These are phyloP conservation scores for Apostichopus californicus DNA, from an alignment of 35 echinoderm and acorn worm species.

Conservation along the genomic window DNA sequence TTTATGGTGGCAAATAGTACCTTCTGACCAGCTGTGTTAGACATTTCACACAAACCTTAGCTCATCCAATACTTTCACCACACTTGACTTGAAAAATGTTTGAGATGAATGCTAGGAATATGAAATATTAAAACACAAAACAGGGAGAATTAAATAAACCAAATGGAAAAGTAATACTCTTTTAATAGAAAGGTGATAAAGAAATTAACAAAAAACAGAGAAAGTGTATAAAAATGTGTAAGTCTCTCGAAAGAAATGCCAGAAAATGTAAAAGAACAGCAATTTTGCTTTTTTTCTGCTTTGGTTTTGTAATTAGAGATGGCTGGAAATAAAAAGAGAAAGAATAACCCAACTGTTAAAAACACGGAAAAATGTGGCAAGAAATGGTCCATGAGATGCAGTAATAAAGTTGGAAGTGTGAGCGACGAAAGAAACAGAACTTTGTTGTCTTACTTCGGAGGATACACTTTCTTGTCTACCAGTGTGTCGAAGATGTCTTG, in stretches of 20 bases:
- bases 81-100: not conserved
- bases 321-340: not conserved
- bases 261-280: not conserved
- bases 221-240: slow-evolving; percentile 1
- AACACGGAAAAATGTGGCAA: not conserved
- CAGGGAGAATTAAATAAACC: not conserved
- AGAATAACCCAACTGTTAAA: not conserved
- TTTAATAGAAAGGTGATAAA: not conserved
- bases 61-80: not conserved
- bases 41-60: not conserved
- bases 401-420: slow-evolving; percentile 3
- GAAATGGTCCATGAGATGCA: slow-evolving; percentile 8
- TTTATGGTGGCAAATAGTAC: not conserved
- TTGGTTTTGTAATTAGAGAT: not conserved
- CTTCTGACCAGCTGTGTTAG: not conserved
- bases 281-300: not conserved
- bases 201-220: not conserved
- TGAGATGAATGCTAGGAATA: not conserved
- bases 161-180: not conserved
- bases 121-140: not conserved
- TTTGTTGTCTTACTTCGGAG: slow-evolving; percentile 44
- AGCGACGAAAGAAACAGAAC: slow-evolving; percentile 29
- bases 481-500: slow-evolving; percentile 35
- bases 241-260: not conserved
- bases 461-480: slow-evolving; percentile 41